phyloP scores from a whole-genome alignment of 2,797 vertebrate genomes.

The Gymnothorax javanicus region DNA sequence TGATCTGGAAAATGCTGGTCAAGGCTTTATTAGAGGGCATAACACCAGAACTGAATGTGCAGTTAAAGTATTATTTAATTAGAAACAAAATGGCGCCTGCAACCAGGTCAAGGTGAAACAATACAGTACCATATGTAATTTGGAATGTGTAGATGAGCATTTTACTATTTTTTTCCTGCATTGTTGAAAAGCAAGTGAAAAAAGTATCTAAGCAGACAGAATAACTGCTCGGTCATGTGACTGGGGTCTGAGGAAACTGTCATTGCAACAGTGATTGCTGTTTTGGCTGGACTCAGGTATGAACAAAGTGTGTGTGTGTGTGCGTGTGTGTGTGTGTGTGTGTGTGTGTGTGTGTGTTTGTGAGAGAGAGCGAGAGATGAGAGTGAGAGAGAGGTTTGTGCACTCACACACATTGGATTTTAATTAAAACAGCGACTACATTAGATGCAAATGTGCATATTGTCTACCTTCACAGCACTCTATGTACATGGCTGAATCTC shows the following conservation, averaged over 20 bases:
- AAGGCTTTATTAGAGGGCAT: background rate
- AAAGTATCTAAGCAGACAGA: conserved; percentile 4
- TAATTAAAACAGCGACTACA: too few relatives aligned
- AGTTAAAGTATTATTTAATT: background rate
- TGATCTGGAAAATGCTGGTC: conserved; percentile 27
- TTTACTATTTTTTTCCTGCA: background rate
- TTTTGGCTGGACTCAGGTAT: conserved; percentile 39
- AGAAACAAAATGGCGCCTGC: background rate
- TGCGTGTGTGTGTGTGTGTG: background rate
- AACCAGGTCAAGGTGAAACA: background rate
- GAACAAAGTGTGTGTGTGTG: background rate
- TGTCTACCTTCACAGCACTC: too few relatives aligned
- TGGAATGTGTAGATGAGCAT: background rate
- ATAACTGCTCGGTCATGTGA: conserved; percentile 39
- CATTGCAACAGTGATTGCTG: conserved; percentile 26
- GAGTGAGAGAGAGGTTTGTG: too few relatives aligned
- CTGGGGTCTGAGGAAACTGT: conserved; percentile 55
- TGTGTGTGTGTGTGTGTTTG: background rate
- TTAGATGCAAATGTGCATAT: too few relatives aligned
- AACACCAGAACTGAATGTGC: background rate
- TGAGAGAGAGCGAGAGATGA: too few relatives aligned
- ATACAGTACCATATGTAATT: background rate
- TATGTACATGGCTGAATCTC: too few relatives aligned
- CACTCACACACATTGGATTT: too few relatives aligned
- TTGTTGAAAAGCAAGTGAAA: conserved; percentile 44